Evolutionary conservation across 2,113 vertebrate genomes (phyloP), one percentile per base, ranked within the genome.

Genomic region (rat (Rattus norvegicus)): DNA sequence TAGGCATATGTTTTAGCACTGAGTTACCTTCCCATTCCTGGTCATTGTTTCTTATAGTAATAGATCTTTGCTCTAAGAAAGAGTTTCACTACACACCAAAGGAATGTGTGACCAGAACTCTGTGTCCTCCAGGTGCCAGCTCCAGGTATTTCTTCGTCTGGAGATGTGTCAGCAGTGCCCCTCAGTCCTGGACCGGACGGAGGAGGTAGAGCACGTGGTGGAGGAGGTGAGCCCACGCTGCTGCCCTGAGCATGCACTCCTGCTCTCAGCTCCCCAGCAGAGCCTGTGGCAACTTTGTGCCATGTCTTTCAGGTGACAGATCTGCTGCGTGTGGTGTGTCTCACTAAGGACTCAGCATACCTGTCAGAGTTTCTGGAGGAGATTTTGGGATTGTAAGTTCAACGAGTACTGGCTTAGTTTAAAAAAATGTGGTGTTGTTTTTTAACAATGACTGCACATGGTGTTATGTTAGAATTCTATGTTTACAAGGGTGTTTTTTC

Each of bases 281-380:
- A 49, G 13, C 30, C 49, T 1, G 0, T 28, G n/a, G 28, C 73
- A 2, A 96, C 72, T 61, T 43, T 77, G n/a, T 26, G 6, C 83
- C 49, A 22, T 89, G 14, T 87, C 65, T 43, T 96, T 88, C 91
- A 99, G 99, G 95, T 99, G 95, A 99, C 99, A 76, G 99, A 99
- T 91, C 98, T 99, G 98, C 98, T 99, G 73, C 98, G 99, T 76
- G 99, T 99, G 84, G 98, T 99, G 77, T 99, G 99, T 86, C 96
- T 99, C 77, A 99, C 99, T 20, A 99, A 99, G 98, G 99, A 99
- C 86, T 98, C 99, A 0, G 98, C 98, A 13, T 99, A 98, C 95
- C 98, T 99, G 3, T 97, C 99, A 0, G 98, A 98, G 65, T 99
- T 99, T 96, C 98, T 99, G 92, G 99, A 99, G 26, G 99, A 99